Conservation (phyloP, 2,113 vertebrate species). For the Cebidichthys violaceus region DNA sequence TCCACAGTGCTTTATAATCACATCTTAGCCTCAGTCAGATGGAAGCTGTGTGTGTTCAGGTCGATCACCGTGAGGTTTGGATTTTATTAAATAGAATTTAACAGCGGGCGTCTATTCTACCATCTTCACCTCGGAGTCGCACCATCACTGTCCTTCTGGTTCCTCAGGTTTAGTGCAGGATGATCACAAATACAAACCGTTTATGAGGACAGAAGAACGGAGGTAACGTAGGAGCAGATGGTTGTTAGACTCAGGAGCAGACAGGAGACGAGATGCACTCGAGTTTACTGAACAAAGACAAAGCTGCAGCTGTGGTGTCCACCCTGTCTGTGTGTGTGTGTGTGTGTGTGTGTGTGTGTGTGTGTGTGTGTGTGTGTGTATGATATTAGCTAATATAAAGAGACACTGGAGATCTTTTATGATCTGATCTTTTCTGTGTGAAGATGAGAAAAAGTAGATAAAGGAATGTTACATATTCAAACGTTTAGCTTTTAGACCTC, state of each 20-base stretch:
- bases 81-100: constrained; percentile 2
- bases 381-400: too few species aligned
- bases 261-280: too few species aligned
- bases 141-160: neutral
- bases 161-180: neutral
- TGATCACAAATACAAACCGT: neutral
- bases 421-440: neutral
- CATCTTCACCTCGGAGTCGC: neutral
- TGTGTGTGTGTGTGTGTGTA: too few species aligned
- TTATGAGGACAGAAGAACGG: neutral
- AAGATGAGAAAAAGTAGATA: neutral
- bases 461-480: too few species aligned
- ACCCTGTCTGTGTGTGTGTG: too few species aligned
- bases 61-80: neutral
- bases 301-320: too few species aligned
- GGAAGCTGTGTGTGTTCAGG: constrained; percentile 26
- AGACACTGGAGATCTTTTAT: neutral
- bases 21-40: neutral
- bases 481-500: too few species aligned
- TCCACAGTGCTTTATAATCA: constrained; percentile 47
- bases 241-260: too few species aligned
- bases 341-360: too few species aligned
- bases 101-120: neutral
- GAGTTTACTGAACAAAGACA: too few species aligned
- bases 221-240: neutral